Evolutionary conservation across 1,140 invertebrate genomes (phyloP).

Genomic region (Melipona quadrifasciata): DNA sequence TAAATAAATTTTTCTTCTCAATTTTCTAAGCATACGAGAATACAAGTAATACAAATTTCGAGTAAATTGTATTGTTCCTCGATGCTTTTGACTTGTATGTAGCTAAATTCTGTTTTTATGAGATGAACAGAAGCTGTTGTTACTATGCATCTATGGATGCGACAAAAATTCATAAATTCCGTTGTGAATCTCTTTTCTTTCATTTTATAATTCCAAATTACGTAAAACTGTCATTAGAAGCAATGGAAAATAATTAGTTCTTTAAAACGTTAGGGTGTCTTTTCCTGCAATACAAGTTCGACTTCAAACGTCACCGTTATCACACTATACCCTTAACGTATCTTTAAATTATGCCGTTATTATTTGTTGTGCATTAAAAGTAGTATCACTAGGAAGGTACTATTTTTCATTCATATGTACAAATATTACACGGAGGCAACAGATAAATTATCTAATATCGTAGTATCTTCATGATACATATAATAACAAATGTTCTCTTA

Average conservation of each 20-base stretch:
- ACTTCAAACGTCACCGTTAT: conserved; percentile 42
- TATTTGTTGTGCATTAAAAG: conserved; percentile 52
- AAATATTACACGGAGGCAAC: conserved; percentile 59
- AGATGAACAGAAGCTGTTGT: background rate
- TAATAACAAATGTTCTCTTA: conserved; percentile 56
- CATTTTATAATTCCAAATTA: background rate
- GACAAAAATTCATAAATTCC: background rate
- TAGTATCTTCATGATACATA: conserved; percentile 34
- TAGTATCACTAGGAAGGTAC: conserved; percentile 64
- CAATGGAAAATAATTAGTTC: conserved; percentile 38
- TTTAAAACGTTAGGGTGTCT: conserved; percentile 26
- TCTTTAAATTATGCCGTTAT: conserved; percentile 15
- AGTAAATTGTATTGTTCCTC: background rate
- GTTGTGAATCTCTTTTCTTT: background rate
- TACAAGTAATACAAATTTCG: background rate
- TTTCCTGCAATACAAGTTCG: conserved; percentile 26
- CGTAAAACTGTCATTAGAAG: background rate
- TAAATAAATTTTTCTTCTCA: conserved; percentile 7
- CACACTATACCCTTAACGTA: conserved; percentile 37
- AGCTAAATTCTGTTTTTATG: too few relatives aligned
- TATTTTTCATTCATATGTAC: conserved; percentile 60
- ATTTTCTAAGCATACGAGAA: conserved; percentile 12
- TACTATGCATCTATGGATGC: background rate
- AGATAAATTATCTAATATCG: conserved; percentile 64
- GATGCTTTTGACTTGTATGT: background rate